These are phyloP conservation scores for Haemorhous mexicanus DNA, from an alignment of 2,113 vertebrate species.

Conservation along the genomic window DNA sequence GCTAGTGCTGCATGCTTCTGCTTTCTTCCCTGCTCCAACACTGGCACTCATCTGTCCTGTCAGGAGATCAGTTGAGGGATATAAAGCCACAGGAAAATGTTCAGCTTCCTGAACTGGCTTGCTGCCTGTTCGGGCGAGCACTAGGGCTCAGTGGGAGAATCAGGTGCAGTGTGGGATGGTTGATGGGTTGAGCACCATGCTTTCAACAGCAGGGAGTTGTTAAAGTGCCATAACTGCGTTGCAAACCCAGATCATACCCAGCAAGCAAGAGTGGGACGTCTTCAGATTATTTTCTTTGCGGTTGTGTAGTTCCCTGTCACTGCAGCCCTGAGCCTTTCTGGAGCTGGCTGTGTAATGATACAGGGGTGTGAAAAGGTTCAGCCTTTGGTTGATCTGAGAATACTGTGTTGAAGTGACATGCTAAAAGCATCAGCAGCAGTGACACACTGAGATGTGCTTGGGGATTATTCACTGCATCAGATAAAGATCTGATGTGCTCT, in stretches of 20 bases:
- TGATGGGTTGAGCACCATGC: neutral
- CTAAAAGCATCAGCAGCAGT: constrained; percentile 23
- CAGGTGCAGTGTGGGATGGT: neutral
- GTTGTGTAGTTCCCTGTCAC: neutral
- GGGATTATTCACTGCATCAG: constrained; percentile 23
- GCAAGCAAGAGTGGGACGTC: accelerated
- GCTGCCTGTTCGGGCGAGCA: neutral
- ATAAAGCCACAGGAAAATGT: neutral
- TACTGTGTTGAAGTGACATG: constrained; percentile 10
- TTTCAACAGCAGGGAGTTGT: accelerated
- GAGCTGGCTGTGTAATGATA: neutral
- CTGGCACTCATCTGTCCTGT: neutral
- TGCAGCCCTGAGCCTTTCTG: neutral
- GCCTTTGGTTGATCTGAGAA: constrained; percentile 9
- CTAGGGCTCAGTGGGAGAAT: neutral
- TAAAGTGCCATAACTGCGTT: neutral
- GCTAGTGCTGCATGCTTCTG: neutral
- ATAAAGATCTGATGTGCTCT: constrained; percentile 35
- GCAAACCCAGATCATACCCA: neutral
- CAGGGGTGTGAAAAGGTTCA: neutral
- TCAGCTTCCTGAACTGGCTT: neutral
- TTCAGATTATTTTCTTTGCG: neutral
- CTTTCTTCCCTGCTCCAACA: neutral
- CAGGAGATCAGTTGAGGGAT: neutral
- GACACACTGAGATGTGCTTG: constrained; percentile 26